A percentile compares a stretch with the other conserved stretches of the same genome.
Conservation (phyloP, 2,888 invertebrate species). For the Ligdia adustata region DNA sequence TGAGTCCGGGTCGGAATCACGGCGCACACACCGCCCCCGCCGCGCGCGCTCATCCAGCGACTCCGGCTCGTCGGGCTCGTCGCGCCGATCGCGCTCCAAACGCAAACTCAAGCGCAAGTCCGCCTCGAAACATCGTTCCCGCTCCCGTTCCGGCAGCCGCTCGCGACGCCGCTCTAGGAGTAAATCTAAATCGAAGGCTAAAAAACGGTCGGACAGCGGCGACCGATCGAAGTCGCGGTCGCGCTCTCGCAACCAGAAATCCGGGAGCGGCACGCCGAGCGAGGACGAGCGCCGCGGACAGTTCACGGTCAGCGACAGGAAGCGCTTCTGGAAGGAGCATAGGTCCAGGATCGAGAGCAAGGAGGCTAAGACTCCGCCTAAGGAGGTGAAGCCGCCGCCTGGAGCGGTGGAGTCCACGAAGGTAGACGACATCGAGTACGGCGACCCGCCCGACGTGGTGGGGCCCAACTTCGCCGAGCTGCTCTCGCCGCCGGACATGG, state of each 20-base stretch:
- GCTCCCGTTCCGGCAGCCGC: constrained; percentile 55
- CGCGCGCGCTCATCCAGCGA: constrained; percentile 41
- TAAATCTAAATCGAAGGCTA: constrained; percentile 51
- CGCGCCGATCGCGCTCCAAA: constrained; percentile 49
- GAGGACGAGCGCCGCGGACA: constrained; percentile 75
- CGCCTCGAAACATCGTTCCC: constrained; percentile 42
- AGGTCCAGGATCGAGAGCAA: constrained; percentile 59
- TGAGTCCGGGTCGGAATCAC: constrained; percentile 36
- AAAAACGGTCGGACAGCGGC: constrained; percentile 45
- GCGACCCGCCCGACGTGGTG: constrained; percentile 74
- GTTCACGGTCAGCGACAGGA: constrained; percentile 76
- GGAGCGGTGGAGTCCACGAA: constrained; percentile 65
- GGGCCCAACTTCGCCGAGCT: constrained; percentile 74
- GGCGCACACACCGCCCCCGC: constrained; percentile 39
- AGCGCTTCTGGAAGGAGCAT: constrained; percentile 75
- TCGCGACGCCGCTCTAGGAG: constrained; percentile 53
- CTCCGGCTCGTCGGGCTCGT: constrained; percentile 48
- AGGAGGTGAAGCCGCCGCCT: constrained; percentile 70
- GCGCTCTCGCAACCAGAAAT: constrained; percentile 49
- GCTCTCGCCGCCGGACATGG: constrained; percentile 29
- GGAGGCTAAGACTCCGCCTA: constrained; percentile 57
- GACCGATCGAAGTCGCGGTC: constrained; percentile 50
- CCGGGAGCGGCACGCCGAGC: constrained; percentile 61
- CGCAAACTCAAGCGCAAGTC: constrained; percentile 46
- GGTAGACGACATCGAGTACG: constrained; percentile 70